Percentiles rank a stretch among this genome's conserved stretches.
Evolutionary conservation across 2,797 vertebrate species (phyloP).

Genomic region (Cichlasoma orientale): DNA sequence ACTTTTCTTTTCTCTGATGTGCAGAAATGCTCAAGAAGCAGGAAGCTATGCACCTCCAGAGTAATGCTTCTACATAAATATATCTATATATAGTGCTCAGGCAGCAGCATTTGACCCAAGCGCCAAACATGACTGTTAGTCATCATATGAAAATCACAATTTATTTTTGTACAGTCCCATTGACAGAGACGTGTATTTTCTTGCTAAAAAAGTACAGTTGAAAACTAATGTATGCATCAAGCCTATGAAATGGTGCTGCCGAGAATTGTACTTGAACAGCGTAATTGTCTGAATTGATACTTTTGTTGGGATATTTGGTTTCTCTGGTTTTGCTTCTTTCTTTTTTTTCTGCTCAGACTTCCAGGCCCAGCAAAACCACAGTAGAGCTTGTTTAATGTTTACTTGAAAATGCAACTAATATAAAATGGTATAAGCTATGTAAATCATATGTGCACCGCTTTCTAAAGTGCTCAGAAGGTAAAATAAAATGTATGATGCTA

Average conservation of each 20-base stretch:
- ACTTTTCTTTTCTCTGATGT: constrained; percentile 26
- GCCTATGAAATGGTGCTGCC: constrained; percentile 68
- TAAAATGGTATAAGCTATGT: constrained; percentile 71
- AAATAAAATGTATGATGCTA: constrained; percentile 73
- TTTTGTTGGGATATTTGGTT: constrained; percentile 46
- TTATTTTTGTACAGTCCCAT: constrained; percentile 77
- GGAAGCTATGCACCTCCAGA: constrained; percentile 60
- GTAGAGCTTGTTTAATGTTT: constrained; percentile 67
- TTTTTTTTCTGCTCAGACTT: constrained; percentile 39
- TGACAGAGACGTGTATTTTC: constrained; percentile 73
- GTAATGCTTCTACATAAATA: constrained; percentile 23
- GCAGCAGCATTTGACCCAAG: constrained; percentile 61
- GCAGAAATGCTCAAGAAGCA: constrained; percentile 19
- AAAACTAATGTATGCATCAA: constrained; percentile 63
- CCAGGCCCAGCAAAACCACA: constrained; percentile 33
- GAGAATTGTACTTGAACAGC: constrained; percentile 65
- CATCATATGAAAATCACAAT: constrained; percentile 60
- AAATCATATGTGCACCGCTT: constrained; percentile 63
- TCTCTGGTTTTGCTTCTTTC: constrained; percentile 31
- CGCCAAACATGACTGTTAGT: constrained; percentile 76
- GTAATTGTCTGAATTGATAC: constrained; percentile 36
- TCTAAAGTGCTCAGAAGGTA: constrained; percentile 67
- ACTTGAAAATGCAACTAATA: constrained; percentile 73
- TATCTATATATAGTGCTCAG: constrained; percentile 62
- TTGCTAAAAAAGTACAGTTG: constrained; percentile 48